phyloP scores from a whole-genome alignment of 2,797 vertebrate species.

The Tokudaia muenninki region DNA sequence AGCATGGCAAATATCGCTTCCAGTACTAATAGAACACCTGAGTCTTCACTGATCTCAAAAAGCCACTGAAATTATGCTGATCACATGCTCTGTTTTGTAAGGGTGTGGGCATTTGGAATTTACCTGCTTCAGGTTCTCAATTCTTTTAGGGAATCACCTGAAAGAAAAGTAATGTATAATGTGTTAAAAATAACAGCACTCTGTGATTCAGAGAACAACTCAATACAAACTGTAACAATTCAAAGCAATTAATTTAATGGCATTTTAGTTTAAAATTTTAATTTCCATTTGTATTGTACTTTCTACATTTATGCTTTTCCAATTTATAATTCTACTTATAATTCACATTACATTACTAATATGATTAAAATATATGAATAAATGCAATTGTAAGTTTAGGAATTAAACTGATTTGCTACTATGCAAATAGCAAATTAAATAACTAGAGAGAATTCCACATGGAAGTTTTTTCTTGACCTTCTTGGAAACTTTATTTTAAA shows the following conservation, averaged over 20 bases:
- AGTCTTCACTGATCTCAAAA: not conserved
- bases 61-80: not conserved
- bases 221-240: not conserved
- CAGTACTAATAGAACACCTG: not conserved
- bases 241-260: not conserved
- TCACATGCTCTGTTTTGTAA: not conserved
- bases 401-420: constrained; percentile 12
- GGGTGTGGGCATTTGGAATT: not conserved
- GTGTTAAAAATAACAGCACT: not conserved
- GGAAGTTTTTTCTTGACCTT: not conserved
- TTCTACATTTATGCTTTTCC: not conserved
- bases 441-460: not conserved
- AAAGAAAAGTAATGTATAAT: not conserved
- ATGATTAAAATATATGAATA: not conserved
- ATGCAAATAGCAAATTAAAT: not conserved
- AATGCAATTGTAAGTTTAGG: not conserved
- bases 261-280: not conserved
- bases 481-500: not conserved
- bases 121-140: not conserved
- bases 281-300: not conserved
- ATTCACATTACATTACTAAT: not conserved
- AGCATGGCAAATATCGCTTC: constrained; percentile 4
- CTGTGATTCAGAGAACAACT: not conserved
- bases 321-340: not conserved
- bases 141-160: not conserved